These are phyloP conservation scores for Umimayanthus kanabou DNA, from an alignment of 92 coral and sea anemone genomes.

Conservation along the genomic window DNA sequence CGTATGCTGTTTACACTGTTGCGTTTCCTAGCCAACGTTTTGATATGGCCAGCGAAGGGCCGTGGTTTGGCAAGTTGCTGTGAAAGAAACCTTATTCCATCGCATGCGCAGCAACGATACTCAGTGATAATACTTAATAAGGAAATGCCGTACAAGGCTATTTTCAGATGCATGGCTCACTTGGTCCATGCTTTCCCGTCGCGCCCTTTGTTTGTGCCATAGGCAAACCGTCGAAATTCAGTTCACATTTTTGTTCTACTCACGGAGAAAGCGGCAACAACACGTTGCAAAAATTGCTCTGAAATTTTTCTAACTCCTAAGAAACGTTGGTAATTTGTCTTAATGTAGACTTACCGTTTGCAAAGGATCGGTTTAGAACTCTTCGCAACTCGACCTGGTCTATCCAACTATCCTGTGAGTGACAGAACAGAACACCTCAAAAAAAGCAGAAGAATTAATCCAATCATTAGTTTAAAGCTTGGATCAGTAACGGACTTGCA, in stretches of 20 bases:
- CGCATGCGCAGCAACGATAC: neutral
- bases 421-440: neutral
- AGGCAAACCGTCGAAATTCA: neutral
- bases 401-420: neutral
- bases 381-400: conserved; percentile 27
- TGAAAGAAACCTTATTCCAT: neutral
- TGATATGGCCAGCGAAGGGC: too few relatives aligned
- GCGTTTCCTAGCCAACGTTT: too few relatives aligned
- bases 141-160: neutral
- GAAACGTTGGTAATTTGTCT: neutral
- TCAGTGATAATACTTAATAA: neutral
- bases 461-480: neutral
- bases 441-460: neutral
- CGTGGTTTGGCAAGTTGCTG: too few relatives aligned
- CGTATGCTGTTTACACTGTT: too few relatives aligned
- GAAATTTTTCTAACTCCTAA: neutral
- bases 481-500: neutral
- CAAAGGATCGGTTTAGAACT: neutral
- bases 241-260: too few relatives aligned
- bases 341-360: neutral
- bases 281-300: neutral
- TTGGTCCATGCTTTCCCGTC: neutral
- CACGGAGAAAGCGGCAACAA: too few relatives aligned
- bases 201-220: neutral
- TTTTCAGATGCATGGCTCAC: too few relatives aligned